A percentile compares a stretch with the other conserved stretches of the same genome.
These are phyloP conservation scores for Pseudorectes ferrugineus DNA, from an alignment of 2,113 vertebrate species.

Conservation along the genomic window DNA sequence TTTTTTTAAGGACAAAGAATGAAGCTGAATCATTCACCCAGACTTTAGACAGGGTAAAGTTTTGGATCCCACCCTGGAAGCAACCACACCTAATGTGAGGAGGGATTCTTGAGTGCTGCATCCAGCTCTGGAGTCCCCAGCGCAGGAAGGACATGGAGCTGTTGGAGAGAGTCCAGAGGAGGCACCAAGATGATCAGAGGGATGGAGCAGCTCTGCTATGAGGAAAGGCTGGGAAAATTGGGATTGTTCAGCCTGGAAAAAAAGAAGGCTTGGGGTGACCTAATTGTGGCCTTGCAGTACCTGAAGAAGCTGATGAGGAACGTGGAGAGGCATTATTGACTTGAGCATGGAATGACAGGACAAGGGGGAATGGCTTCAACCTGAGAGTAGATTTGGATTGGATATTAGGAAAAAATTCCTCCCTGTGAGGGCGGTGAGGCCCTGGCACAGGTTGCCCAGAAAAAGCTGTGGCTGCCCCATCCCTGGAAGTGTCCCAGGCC, in stretches of 20 bases:
- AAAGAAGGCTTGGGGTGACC: neutral
- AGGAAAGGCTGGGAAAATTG: rapidly evolving
- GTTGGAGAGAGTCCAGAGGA: rapidly evolving
- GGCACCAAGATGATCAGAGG: neutral
- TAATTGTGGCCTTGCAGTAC: neutral
- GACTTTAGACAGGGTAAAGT: rapidly evolving
- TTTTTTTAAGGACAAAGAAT: neutral
- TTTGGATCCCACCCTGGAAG: neutral
- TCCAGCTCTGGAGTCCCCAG: neutral
- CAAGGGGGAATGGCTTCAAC: neutral
- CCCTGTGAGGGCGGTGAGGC: rapidly evolving
- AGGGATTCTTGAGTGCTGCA: neutral
- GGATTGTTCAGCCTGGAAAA: neutral
- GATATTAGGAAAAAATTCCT: neutral
- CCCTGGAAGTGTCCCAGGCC: neutral
- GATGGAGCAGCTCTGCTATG: neutral
- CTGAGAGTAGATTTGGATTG: neutral
- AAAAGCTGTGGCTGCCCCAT: neutral
- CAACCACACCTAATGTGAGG: neutral
- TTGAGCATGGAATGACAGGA: neutral
- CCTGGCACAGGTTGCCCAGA: rapidly evolving
- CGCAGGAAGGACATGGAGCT: neutral
- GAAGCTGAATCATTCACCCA: neutral
- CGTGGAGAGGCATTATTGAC: neutral
- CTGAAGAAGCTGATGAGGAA: neutral